These are phyloP conservation scores for Danio tinwini DNA, from an alignment of 2,797 vertebrate genomes.

Conservation along the genomic window DNA sequence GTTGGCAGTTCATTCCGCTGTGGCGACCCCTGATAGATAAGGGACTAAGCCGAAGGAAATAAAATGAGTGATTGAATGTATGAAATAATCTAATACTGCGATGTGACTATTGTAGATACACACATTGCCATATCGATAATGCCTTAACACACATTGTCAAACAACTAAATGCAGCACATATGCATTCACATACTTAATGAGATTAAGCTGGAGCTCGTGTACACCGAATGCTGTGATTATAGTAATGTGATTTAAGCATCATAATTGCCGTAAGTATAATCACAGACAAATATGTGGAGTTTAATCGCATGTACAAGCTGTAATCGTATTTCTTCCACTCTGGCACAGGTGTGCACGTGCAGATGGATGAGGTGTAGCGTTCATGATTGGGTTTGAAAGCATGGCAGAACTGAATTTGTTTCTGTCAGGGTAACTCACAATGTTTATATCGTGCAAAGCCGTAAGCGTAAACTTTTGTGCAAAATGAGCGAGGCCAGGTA, in stretches of 20 bases:
- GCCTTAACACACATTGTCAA: background rate
- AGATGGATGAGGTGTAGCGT: background rate
- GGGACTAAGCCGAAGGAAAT: too few species aligned
- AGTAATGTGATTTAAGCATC: background rate
- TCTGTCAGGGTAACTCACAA: background rate
- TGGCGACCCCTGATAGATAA: too few species aligned
- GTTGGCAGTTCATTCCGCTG: too few species aligned
- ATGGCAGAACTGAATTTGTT: background rate
- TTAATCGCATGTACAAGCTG: background rate
- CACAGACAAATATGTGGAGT: background rate
- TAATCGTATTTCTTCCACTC: background rate
- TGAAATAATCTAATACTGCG: too few species aligned
- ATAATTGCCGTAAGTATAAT: conserved; percentile 11
- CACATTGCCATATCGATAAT: too few species aligned
- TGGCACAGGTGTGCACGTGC: conserved; percentile 4
- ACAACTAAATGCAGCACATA: background rate
- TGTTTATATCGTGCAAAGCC: background rate
- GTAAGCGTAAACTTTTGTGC: background rate
- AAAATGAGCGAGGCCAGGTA: background rate
- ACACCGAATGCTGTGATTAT: conserved; percentile 20
- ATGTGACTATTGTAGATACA: too few species aligned
- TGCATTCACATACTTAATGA: conserved; percentile 9
- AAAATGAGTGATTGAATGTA: too few species aligned
- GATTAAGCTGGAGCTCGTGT: conserved; percentile 24
- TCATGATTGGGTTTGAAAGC: conserved; percentile 7